Evolutionary conservation across 2,113 vertebrate genomes (phyloP).

Genomic region (Acanthochromis polyacanthus): DNA sequence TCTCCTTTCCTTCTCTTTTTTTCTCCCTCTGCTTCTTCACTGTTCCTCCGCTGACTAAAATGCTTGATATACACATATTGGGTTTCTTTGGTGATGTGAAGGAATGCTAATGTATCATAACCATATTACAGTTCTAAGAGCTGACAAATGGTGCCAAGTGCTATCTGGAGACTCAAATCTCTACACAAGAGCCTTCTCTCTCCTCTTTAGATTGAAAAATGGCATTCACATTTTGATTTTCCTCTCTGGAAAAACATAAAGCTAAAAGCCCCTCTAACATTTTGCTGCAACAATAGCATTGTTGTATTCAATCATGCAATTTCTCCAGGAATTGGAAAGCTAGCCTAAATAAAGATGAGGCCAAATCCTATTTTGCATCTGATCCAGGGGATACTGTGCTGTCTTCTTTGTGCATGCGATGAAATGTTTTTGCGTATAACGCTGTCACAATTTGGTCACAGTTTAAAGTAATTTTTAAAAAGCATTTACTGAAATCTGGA

Average conservation of each 20-base stretch:
- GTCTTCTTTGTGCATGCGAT: conserved; percentile 10
- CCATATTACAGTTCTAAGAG: conserved; percentile 68
- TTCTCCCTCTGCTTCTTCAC: conserved; percentile 25
- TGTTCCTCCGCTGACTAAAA: conserved; percentile 42
- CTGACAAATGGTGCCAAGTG: conserved; percentile 57
- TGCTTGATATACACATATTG: conserved; percentile 63
- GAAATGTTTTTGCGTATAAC: conserved; percentile 24
- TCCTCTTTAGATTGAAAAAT: conserved; percentile 41
- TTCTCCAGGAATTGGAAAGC: conserved; percentile 57
- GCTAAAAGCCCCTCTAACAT: conserved; percentile 54
- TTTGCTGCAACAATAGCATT: conserved; percentile 59
- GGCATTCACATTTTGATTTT: conserved; percentile 54
- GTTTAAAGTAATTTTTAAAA: not conserved
- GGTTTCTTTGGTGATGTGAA: conserved; percentile 68
- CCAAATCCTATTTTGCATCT: conserved; percentile 59
- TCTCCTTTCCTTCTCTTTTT: conserved; percentile 16
- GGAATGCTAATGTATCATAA: conserved; percentile 76
- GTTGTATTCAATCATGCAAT: conserved; percentile 69
- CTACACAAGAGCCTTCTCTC: conserved; percentile 48
- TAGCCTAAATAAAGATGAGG: conserved; percentile 59
- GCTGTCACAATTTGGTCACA: conserved; percentile 21
- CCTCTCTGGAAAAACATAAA: conserved; percentile 50
- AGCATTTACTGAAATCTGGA: not conserved
- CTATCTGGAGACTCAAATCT: conserved; percentile 75
- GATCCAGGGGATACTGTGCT: conserved; percentile 5